Percentiles rank a stretch among this genome's conserved stretches.
Conservation (phyloP, 2,888 invertebrate genomes). For the Xestia sexstrigata region DNA sequence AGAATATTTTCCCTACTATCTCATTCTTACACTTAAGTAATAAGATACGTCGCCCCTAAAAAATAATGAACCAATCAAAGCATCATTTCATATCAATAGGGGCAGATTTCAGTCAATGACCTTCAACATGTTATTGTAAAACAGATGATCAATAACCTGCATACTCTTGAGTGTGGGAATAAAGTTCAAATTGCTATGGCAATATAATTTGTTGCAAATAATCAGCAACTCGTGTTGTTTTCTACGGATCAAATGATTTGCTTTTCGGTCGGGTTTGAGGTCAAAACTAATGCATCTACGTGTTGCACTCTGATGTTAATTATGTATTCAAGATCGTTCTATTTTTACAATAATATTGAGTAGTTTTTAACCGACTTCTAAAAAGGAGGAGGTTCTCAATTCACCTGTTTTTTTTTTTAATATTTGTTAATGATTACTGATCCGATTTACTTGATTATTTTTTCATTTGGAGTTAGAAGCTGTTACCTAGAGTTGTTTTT, state of each 20-base stretch:
- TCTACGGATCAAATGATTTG: slow-evolving; percentile 49
- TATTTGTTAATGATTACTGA: too few species aligned
- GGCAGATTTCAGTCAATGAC: slow-evolving; percentile 77
- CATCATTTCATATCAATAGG: slow-evolving; percentile 62
- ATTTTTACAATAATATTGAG: not conserved
- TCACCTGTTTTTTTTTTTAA: too few species aligned
- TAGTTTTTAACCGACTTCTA: not conserved
- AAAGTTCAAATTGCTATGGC: slow-evolving; percentile 23
- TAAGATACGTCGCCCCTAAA: slow-evolving; percentile 17
- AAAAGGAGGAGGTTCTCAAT: too few species aligned
- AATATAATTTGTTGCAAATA: slow-evolving; percentile 26
- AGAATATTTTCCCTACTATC: not conserved
- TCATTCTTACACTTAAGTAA: slow-evolving; percentile 24
- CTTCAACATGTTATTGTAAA: slow-evolving; percentile 68
- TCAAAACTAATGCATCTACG: slow-evolving; percentile 8
- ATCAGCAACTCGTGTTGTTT: slow-evolving; percentile 64
- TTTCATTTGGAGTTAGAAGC: too few species aligned
- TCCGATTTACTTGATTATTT: too few species aligned
- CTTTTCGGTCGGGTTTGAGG: slow-evolving; percentile 37
- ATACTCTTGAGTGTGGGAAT: not conserved
- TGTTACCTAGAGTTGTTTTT: too few species aligned
- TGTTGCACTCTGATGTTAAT: not conserved
- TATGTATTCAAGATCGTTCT: not conserved
- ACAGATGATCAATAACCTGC: slow-evolving; percentile 15
- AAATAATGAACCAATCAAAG: slow-evolving; percentile 58